These are phyloP conservation scores for Siphlonurus alternatus DNA, from an alignment of 2,888 invertebrate genomes.

Conservation along the genomic window DNA sequence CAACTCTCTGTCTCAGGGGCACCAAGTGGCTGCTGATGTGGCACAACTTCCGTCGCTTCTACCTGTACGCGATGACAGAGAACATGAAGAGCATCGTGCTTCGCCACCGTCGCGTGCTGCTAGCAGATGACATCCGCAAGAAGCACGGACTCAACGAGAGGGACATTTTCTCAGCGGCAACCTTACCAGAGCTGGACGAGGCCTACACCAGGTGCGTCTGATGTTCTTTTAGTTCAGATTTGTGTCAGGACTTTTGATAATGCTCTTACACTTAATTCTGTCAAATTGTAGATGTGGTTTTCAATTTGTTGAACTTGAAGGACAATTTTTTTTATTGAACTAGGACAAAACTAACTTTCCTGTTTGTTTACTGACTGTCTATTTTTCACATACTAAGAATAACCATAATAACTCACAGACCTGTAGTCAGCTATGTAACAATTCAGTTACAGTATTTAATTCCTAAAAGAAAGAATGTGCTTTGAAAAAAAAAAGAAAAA, in stretches of 20 bases:
- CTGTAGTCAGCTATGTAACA: too few relatives aligned
- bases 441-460: too few relatives aligned
- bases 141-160: slow-evolving; percentile 55
- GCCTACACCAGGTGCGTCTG: slow-evolving; percentile 55
- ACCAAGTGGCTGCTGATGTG: slow-evolving; percentile 68
- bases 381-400: too few relatives aligned
- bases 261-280: not conserved
- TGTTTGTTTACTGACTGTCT: too few relatives aligned
- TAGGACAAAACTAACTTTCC: too few relatives aligned
- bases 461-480: too few relatives aligned
- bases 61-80: slow-evolving; percentile 85
- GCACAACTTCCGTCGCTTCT: slow-evolving; percentile 78
- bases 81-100: slow-evolving; percentile 76
- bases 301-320: not conserved
- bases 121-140: slow-evolving; percentile 54
- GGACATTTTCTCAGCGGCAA: slow-evolving; percentile 71
- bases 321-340: not conserved
- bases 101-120: slow-evolving; percentile 58
- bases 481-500: too few relatives aligned
- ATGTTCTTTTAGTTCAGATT: not conserved
- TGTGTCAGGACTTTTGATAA: not conserved
- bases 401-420: too few relatives aligned
- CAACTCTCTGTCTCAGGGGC: slow-evolving; percentile 48
- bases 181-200: slow-evolving; percentile 75
- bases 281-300: not conserved